phyloP scores from a whole-genome alignment of 2,888 invertebrate species.

The Zele albiditarsus region DNA sequence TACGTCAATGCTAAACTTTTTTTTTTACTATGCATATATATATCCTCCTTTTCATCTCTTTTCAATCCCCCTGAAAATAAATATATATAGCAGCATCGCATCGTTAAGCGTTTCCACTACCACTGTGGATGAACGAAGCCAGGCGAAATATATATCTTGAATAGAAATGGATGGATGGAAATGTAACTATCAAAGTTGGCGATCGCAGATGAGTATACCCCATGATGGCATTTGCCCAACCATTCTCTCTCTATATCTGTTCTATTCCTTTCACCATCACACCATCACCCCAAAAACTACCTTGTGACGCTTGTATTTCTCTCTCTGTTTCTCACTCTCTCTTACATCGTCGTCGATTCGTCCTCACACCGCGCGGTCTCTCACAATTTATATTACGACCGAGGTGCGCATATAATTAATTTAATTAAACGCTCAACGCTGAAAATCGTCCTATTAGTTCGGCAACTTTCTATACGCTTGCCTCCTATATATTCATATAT shows the following conservation, averaged over 20 bases:
- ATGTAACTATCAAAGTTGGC: slow-evolving; percentile 72
- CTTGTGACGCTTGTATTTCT: slow-evolving; percentile 36
- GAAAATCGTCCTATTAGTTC: slow-evolving; percentile 68
- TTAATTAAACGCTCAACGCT: slow-evolving; percentile 71
- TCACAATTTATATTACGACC: slow-evolving; percentile 70
- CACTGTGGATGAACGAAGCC: neutral
- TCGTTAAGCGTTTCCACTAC: too few species aligned
- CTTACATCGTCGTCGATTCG: slow-evolving; percentile 41
- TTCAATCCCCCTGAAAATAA: too few species aligned
- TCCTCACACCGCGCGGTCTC: slow-evolving; percentile 55
- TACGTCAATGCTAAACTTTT: too few species aligned
- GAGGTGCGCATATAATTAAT: slow-evolving; percentile 72
- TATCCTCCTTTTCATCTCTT: too few species aligned
- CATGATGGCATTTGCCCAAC: slow-evolving; percentile 56
- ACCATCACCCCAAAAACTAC: slow-evolving; percentile 27
- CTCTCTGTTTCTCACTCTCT: slow-evolving; percentile 40
- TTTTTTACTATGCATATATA: too few species aligned
- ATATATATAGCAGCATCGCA: neutral
- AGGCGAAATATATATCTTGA: slow-evolving; percentile 58
- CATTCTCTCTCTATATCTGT: slow-evolving; percentile 28
- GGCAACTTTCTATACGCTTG: slow-evolving; percentile 63
- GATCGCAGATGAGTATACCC: slow-evolving; percentile 58
- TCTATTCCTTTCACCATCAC: slow-evolving; percentile 25
- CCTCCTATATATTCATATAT: slow-evolving; percentile 34
- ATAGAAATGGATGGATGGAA: slow-evolving; percentile 63